Evolutionary conservation across 2,797 vertebrate genomes (phyloP), one percentile per base, ranked within the genome.

Genomic region (Vireo griseus): DNA sequence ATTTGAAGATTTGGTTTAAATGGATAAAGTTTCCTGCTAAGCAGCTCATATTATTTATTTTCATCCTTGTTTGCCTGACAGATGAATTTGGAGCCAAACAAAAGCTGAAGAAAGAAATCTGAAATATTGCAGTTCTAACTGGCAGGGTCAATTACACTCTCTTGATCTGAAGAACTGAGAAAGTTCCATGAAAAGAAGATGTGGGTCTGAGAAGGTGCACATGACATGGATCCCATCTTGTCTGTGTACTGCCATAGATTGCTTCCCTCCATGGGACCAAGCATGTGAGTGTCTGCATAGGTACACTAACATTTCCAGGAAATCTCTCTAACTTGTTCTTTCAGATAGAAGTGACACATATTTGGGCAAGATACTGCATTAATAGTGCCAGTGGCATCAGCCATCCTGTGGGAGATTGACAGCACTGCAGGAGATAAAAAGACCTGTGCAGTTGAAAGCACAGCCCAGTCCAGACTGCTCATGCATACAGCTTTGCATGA

Each of bases 1-100:
- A 29, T 81, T 81, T 82, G 80, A 90, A 88, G 62, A 88, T 96
- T 93, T 92, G 33, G 91, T 86, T 96, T 95, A 93, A 97, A 96
- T 96, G 62, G 92, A 66, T 76, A 69, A 86, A 73, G 51, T 77
- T 93, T 86, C 67, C 83, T 86, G 65, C 89, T 96, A 89, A 95
- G 88, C 50, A 52, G 77, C 57, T 94, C 61, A 62, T 57, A 75
- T 87, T 66, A 65, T 54, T 61, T 74, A 11, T 78, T 89, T 88
- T 94, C 67, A 78, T 93, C 62, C 24, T 51, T 50, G 67, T 87
- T 94, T 96, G 52, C 69, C 73, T 86, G 66, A n/a, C 58, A 87
- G 87, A 84, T 69, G 4, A 94, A 94, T 61, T 68, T 86, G 62
- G 42, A 80, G 54, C 55, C 85, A 66, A 89, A 82, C 54, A 90